Percentiles rank a stretch among this genome's conserved stretches.
phyloP scores from a whole-genome alignment of 1,140 invertebrate genomes.

The Cotesia chilonis region DNA sequence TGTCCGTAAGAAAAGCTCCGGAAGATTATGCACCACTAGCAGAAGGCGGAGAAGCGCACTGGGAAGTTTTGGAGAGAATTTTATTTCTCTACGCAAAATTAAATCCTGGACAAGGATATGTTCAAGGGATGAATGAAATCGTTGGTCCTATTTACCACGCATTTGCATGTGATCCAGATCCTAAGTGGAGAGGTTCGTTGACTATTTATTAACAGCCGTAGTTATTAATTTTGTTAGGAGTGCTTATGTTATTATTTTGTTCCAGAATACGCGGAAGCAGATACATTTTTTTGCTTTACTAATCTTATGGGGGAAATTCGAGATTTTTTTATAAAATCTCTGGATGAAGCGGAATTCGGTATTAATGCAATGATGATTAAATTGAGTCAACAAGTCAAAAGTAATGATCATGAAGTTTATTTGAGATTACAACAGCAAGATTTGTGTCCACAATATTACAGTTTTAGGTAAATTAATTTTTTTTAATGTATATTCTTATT shows the following conservation, averaged over 20 bases:
- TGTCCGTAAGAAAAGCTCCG: slow-evolving; percentile 71
- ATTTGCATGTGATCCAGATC: slow-evolving; percentile 89
- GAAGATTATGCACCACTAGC: slow-evolving; percentile 84
- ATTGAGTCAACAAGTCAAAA: slow-evolving; percentile 78
- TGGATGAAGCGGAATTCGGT: slow-evolving; percentile 91
- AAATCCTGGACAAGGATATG: slow-evolving; percentile 97
- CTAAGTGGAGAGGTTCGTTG: slow-evolving; percentile 78
- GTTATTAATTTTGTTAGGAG: too few relatives aligned
- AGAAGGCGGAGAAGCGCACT: slow-evolving; percentile 88
- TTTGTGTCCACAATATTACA: slow-evolving; percentile 94
- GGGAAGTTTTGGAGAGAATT: slow-evolving; percentile 97
- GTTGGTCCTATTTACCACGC: slow-evolving; percentile 98
- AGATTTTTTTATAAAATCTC: slow-evolving; percentile 95
- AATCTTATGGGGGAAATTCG: slow-evolving; percentile 96
- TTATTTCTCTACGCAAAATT: slow-evolving; percentile 97
- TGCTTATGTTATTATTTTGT: slow-evolving; percentile 38
- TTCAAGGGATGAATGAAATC: slow-evolving; percentile 99
- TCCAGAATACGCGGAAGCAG: slow-evolving; percentile 92
- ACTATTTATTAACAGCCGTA: not conserved
- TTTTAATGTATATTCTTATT: not conserved
- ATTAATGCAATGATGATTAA: slow-evolving; percentile 87
- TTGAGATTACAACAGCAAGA: slow-evolving; percentile 81
- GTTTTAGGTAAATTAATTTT: slow-evolving; percentile 75
- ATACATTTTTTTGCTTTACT: slow-evolving; percentile 98
- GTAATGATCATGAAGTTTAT: slow-evolving; percentile 81